These are phyloP conservation scores for Phortica magna DNA, from an alignment of 2,888 invertebrate genomes.

Conservation along the genomic window DNA sequence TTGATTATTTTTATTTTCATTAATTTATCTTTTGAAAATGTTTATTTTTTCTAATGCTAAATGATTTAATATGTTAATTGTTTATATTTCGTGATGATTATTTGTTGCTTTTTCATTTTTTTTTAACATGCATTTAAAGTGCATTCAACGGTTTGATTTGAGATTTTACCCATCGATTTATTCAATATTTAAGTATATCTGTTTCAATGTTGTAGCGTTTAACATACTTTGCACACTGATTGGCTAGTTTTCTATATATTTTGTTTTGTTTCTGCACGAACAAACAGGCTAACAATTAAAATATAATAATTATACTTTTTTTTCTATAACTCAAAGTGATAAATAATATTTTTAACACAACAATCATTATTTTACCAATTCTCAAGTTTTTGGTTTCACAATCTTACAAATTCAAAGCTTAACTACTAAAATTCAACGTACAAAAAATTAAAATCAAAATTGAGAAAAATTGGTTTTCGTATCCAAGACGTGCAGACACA, in stretches of 20 bases:
- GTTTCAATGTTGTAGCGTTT: no score
- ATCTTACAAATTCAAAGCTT: not conserved
- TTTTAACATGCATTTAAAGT: not conserved
- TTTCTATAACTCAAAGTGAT: no score
- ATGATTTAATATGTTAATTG: not conserved
- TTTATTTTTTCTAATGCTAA: not conserved
- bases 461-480: not conserved
- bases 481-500: constrained; percentile 23
- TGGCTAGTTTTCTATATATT: no score
- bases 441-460: not conserved
- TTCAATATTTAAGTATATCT: no score
- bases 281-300: no score
- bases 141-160: no score
- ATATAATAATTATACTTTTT: no score
- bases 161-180: no score
- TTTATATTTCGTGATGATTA: not conserved
- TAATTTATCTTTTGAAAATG: not conserved
- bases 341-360: no score
- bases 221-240: no score
- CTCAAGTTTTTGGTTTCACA: not conserved
- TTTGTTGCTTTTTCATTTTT: not conserved
- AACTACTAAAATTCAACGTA: not conserved
- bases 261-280: no score
- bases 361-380: no score
- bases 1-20: not conserved